phyloP scores from a whole-genome alignment of 1,140 invertebrate species.

The Acyrthosiphon pisum region DNA sequence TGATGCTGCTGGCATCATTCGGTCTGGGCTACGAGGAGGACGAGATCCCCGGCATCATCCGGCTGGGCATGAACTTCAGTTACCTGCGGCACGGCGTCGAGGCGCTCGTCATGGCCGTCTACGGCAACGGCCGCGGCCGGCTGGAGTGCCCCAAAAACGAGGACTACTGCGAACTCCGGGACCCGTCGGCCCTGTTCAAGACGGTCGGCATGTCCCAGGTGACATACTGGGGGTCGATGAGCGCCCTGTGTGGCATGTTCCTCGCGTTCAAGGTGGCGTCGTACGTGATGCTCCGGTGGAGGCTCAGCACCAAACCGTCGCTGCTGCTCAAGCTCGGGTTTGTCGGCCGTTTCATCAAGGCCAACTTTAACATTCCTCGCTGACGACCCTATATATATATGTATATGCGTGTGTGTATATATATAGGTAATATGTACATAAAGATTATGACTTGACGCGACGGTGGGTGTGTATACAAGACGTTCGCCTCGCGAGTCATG shows the following conservation, averaged over 20 bases:
- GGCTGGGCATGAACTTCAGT: constrained; percentile 80
- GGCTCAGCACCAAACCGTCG: constrained; percentile 72
- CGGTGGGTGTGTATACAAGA: too few relatives aligned
- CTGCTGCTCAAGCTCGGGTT: constrained; percentile 69
- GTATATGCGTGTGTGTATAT: background rate
- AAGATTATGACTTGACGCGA: too few relatives aligned
- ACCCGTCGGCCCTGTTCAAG: constrained; percentile 61
- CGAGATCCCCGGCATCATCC: constrained; percentile 72
- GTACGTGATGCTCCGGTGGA: constrained; percentile 72
- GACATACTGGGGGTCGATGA: constrained; percentile 70
- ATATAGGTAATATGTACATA: background rate
- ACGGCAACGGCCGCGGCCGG: constrained; percentile 74
- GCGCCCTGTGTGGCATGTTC: constrained; percentile 68
- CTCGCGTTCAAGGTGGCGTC: constrained; percentile 68
- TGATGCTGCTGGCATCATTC: constrained; percentile 79
- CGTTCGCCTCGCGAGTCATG: too few relatives aligned
- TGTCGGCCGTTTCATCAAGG: constrained; percentile 70
- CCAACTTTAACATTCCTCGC: constrained; percentile 65
- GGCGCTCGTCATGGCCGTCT: constrained; percentile 78
- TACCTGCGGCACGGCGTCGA: constrained; percentile 83
- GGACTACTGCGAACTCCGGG: constrained; percentile 74
- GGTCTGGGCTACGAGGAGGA: constrained; percentile 74
- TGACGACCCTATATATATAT: background rate
- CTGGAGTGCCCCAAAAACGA: constrained; percentile 72
- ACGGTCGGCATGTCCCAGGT: constrained; percentile 69